phyloP scores from a whole-genome alignment of 2,113 vertebrate genomes.

The Nothobranchius furzeri region DNA sequence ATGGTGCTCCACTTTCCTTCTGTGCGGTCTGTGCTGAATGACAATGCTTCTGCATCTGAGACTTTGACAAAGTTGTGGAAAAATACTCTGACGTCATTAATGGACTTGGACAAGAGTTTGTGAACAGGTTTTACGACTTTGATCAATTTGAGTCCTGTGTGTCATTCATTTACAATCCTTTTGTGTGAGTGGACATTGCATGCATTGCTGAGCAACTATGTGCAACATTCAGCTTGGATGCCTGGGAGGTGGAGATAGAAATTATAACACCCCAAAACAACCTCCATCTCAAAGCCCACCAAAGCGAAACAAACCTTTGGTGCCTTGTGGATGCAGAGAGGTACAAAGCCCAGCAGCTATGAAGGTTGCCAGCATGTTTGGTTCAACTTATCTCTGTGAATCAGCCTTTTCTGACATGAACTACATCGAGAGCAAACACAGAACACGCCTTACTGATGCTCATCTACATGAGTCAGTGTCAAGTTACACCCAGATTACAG shows the following conservation, averaged over 20 bases:
- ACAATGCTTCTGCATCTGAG: conserved; percentile 36
- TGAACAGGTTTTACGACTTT: conserved; percentile 1
- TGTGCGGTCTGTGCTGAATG: conserved; percentile 18
- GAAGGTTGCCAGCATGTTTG: too few species aligned
- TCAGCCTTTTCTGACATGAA: too few species aligned
- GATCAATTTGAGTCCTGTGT: not conserved
- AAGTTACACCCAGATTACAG: too few species aligned
- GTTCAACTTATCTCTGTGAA: too few species aligned
- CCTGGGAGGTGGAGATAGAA: too few species aligned
- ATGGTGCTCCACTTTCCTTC: conserved; percentile 38
- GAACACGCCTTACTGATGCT: too few species aligned
- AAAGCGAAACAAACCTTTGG: conserved; percentile 34
- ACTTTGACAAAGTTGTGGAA: not conserved
- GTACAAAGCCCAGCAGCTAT: conserved; percentile 1
- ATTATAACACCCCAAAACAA: conserved; percentile 10
- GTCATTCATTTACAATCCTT: conserved; percentile 15
- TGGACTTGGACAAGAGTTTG: too few species aligned
- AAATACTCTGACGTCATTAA: too few species aligned
- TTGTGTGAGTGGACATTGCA: not conserved
- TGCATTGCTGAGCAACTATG: not conserved
- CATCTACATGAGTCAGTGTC: too few species aligned
- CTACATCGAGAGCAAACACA: too few species aligned
- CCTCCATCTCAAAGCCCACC: conserved; percentile 5
- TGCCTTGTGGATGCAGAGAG: conserved; percentile 38
- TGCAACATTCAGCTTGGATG: too few species aligned